Base-by-base conservation (phyloP, 2,888 invertebrate species). In the Philaethria dido region DNA sequence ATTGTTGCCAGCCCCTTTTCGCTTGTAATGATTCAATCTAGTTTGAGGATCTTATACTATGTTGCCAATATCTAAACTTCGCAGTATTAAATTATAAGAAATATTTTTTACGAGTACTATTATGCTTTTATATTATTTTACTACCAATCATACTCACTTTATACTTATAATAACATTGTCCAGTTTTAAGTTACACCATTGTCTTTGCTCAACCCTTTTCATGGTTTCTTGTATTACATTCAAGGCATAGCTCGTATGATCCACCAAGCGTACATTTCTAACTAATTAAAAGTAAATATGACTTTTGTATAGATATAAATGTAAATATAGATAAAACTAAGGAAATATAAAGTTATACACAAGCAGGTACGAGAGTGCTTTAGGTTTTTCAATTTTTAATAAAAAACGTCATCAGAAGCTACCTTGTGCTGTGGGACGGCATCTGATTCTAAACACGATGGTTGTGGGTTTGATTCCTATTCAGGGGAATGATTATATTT, bases 151-250 rank as follows among this genome's bases (percentile, higher is more conserved):
- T 29, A 47, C 81, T 77, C 77, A 89, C 89, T 82, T 76, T 2
- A 88, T 33, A 29, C 72, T 59, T n/a, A 75, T 63, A 0, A 65
- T 50, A 13, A 83, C 65, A 2, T 85, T 81, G 2, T 84, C 79
- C 3, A 91, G 69, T 66, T 83, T 86, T 13, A 91, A 68, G 44
- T 81, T 88, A 29, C 80, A 81, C 87, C 87, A 89, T 48, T 78
- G 80, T 1, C 69, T 73, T 1, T 75, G 61, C 69, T 89, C 89
- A 0, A 89, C 64, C 3, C 73, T 74, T 2, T 74, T 74, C 39
- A 85, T 71, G 0, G 85, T 82, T 20, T 80, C 78, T 1, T 84
- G 80, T 1, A 90, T 71, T 0, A 87, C 70, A 0, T 79, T 70
- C 2, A 79, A 62, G 44, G 84, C 78, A 68, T 87, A 90, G 8